Evolutionary conservation across 2,113 vertebrate genomes (phyloP), one percentile per base, ranked within the genome.

Genomic region (Mastomys natalensis): DNA sequence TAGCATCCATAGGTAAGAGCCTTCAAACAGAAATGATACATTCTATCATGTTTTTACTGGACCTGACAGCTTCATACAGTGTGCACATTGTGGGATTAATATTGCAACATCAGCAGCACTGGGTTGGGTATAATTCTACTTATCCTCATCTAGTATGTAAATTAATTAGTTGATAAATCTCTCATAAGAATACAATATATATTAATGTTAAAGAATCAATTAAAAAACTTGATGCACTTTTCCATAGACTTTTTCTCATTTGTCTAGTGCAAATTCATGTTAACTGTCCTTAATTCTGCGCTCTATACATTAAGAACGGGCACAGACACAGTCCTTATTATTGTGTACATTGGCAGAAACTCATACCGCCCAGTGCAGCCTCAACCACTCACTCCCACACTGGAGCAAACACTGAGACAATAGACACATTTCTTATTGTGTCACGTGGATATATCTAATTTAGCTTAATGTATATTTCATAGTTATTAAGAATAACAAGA

Each of bases 401-500:
- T 21, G n/a, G 19, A 34, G 60, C 16, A 34, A 5, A 86, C 16
- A 19, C 62, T 37, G 21, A 70, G 9, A 37, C 34, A 87, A 70
- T n/a, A 51, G 45, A n/a, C 3, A 51, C 31, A 70, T 70, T 51
- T 68, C 31, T 2, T 51, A 22, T 13, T 34, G 45, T 37, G 29
- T 66, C 45, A 77, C 37, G 58, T 24, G 45, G 15, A 16, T 53
- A 21, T 11, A 62, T 45, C 43, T 48, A 53, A 62, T n/a, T 95
- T 34, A 29, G 15, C 10, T 58, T 53, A 45, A 68, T 77, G 40
- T 13, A 16, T 4, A 89, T 78, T 90, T 94, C 21, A 53, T 21
- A 70, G 60, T 78, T 58, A 73, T 72, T 70, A 87, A 51, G 43
- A 87, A 51, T 53, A 87, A 93, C n/a, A 24, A 93, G 82, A 62